Evolutionary conservation across 2,797 vertebrate species (phyloP).

Genomic region (Melanotaenia pygmaea): DNA sequence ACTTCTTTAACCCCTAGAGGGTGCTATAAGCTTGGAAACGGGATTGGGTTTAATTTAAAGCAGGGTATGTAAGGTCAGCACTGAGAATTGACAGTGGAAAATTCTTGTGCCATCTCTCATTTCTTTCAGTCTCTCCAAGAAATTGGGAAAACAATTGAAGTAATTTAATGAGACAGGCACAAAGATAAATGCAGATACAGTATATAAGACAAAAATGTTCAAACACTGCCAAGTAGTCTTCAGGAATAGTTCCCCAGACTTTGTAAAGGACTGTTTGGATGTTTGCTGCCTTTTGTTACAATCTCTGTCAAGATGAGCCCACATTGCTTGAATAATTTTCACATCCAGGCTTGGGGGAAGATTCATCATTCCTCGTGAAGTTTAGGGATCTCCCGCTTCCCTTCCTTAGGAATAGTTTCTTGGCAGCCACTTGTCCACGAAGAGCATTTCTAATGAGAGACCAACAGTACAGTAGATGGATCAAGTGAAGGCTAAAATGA

Average conservation of each 20-base stretch:
- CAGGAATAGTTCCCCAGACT: background rate
- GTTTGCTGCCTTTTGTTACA: background rate
- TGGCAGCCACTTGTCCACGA: background rate
- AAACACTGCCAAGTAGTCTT: background rate
- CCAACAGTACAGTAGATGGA: background rate
- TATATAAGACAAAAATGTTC: background rate
- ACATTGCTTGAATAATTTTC: background rate
- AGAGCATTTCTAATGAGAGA: background rate
- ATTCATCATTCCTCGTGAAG: background rate
- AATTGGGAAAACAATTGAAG: background rate
- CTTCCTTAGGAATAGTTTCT: background rate
- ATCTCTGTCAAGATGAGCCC: background rate
- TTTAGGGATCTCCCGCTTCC: background rate
- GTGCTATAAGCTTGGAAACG: slow-evolving; percentile 24
- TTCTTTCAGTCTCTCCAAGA: background rate
- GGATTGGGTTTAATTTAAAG: background rate
- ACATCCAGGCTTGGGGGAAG: background rate
- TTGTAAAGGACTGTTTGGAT: background rate
- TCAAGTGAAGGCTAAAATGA: background rate
- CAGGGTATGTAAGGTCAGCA: slow-evolving; percentile 29
- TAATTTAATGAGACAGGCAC: background rate
- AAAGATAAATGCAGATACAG: background rate
- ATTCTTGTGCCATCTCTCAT: background rate
- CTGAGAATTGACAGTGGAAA: background rate
- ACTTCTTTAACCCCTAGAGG: slow-evolving; percentile 2